Evolutionary conservation across 2,888 invertebrate genomes (phyloP).

Genomic region (Acleris holmiana): DNA sequence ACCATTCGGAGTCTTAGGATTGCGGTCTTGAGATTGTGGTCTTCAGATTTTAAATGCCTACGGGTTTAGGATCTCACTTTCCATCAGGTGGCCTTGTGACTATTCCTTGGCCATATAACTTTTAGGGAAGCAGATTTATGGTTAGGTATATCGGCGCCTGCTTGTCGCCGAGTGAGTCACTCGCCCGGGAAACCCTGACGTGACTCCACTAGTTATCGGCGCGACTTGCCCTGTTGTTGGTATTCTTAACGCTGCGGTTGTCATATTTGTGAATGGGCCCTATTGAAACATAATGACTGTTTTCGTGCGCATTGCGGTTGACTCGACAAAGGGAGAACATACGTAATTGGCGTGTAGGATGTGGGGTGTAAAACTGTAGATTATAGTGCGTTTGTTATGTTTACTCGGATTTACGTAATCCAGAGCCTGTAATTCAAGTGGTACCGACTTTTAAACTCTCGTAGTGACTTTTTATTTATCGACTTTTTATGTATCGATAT

Average conservation of each 20-base stretch:
- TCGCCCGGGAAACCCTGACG: slow-evolving; percentile 80
- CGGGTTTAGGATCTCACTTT: no score
- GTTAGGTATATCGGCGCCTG: not conserved
- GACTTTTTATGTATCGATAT: no score
- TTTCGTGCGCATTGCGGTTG: slow-evolving; percentile 30
- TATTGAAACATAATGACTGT: slow-evolving; percentile 40
- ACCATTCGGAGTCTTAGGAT: no score
- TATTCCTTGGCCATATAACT: no score
- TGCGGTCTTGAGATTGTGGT: no score
- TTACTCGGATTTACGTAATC: no score
- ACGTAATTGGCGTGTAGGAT: slow-evolving; percentile 14
- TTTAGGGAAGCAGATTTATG: not conserved
- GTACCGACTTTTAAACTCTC: no score
- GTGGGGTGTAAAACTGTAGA: not conserved
- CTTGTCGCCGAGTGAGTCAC: slow-evolving; percentile 53
- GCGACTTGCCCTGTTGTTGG: slow-evolving; percentile 57
- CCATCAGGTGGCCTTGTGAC: no score
- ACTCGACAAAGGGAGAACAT: slow-evolving; percentile 28
- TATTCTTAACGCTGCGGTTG: slow-evolving; percentile 61
- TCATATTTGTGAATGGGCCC: slow-evolving; percentile 44
- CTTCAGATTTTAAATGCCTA: no score
- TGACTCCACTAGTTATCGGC: slow-evolving; percentile 77
- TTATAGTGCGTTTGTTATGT: not conserved
- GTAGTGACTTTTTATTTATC: no score
- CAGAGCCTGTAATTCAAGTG: no score